Conservation (phyloP, 1,140 invertebrate genomes). For the Laodelphax striatellus region DNA sequence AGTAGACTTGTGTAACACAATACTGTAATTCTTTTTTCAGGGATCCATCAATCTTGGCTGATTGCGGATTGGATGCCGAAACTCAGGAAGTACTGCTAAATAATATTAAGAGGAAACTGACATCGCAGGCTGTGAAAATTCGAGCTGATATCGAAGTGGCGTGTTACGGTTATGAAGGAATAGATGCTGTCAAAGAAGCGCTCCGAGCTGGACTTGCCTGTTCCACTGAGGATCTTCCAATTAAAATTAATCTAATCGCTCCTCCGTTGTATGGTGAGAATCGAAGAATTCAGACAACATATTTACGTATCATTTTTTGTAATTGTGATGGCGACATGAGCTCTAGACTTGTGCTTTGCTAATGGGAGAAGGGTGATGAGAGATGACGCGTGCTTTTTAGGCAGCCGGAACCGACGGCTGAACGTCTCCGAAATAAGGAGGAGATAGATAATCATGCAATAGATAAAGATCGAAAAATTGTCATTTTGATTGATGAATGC, state of each 20-base stretch:
- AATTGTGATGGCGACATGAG: no score
- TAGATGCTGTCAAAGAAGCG: slow-evolving; percentile 95
- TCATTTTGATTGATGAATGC: no score
- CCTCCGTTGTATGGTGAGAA: slow-evolving; percentile 83
- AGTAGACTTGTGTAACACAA: no score
- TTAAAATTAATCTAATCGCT: slow-evolving; percentile 98
- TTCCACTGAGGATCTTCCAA: slow-evolving; percentile 86
- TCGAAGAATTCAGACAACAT: neutral
- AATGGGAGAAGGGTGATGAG: no score
- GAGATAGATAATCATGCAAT: no score
- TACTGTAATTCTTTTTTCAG: slow-evolving; percentile 35
- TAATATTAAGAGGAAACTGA: slow-evolving; percentile 93
- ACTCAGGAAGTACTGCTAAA: slow-evolving; percentile 87
- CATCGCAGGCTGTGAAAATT: slow-evolving; percentile 96
- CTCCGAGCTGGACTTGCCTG: slow-evolving; percentile 83
- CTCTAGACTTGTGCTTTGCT: no score
- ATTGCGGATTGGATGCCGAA: slow-evolving; percentile 87
- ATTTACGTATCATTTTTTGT: no score
- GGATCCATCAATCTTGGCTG: slow-evolving; percentile 86
- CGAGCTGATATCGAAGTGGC: slow-evolving; percentile 96
- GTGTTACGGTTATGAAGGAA: slow-evolving; percentile 97
- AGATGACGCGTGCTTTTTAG: no score
- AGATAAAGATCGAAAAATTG: no score
- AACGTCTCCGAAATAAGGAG: no score
- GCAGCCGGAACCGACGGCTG: no score